phyloP scores from a whole-genome alignment of 2,113 vertebrate species.

The Esox niger region DNA sequence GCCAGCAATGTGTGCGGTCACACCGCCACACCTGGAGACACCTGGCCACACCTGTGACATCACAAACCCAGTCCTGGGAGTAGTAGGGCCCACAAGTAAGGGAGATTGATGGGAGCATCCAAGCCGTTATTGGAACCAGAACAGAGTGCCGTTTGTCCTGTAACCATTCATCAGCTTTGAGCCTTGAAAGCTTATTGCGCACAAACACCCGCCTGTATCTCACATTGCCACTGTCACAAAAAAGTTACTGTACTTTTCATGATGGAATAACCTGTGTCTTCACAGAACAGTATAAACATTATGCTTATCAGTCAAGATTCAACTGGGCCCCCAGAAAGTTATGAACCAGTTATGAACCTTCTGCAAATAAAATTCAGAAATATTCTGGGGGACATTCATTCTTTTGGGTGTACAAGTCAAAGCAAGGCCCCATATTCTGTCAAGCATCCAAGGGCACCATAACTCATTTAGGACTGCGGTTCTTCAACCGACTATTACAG shows the following conservation, averaged over 20 bases:
- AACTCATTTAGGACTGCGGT: constrained; percentile 29
- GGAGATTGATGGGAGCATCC: constrained; percentile 43
- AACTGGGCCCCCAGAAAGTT: no score
- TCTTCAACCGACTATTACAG: constrained; percentile 13
- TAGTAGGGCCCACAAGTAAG: constrained; percentile 25
- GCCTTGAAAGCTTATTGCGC: constrained; percentile 37
- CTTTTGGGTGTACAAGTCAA: not conserved
- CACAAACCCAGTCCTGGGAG: constrained; percentile 9
- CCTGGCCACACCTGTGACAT: constrained; percentile 41
- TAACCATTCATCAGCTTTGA: constrained; percentile 42
- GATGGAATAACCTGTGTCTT: no score
- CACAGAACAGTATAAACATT: not conserved
- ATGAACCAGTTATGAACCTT: not conserved
- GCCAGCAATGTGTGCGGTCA: constrained; percentile 37
- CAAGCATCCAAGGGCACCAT: constrained; percentile 19
- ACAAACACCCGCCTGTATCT: constrained; percentile 32
- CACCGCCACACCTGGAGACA: constrained; percentile 55
- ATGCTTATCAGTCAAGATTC: no score
- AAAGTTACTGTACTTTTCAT: no score
- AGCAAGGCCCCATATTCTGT: not conserved
- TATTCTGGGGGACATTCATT: not conserved
- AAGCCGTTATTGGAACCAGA: constrained; percentile 22
- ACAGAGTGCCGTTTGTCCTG: constrained; percentile 47
- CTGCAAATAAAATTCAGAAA: constrained; percentile 4
- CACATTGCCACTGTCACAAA: not conserved